Evolutionary conservation across 1,140 invertebrate species (phyloP), one percentile per base, ranked within the genome.

Genomic region (Apis cerana): DNA sequence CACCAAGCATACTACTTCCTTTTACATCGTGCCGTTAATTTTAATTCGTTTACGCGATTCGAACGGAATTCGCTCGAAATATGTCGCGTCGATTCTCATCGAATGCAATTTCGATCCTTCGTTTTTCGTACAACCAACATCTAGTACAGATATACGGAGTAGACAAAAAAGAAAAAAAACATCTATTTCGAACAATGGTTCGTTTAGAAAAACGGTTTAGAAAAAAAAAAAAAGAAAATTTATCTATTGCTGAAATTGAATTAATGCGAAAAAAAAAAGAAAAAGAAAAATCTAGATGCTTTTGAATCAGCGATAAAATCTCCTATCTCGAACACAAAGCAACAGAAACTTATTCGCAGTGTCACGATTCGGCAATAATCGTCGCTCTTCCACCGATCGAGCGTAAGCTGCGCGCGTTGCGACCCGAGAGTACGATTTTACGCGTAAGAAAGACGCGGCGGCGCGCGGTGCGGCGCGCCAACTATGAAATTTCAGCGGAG

Each of bases 401-500:
- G 71, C 33, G 19, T 56, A 48, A 56, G 27, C 65, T 23, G 61
- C 52, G 17, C 12, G 12, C 52, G 61, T n/a, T 12, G 23, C 43
- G 12, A 5, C 52, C 52, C 52, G 52, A 56, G 13, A 13, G 72
- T 13, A 33, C 33, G 71, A 75, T 75, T 62, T 67, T 68, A 43
- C 19, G n/a, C 72, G 54, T 59, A 82, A 68, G 62, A 77, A 59
- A 74, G 65, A 76, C 74, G 64, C 48, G 58, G 21, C 54, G 61
- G n/a, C 13, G 52, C 52, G 52, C 61, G 13, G 77, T 62, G 27
- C 77, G 33, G 52, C 61, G 75, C 67, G 65, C 65, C 56, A 77
- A 82, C 70, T 74, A 80, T 80, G 70, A 69, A 84, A 84, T 84
- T 84, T 84, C 82, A 80, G 12, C n/a, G 62, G 11, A 27, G 62